Conservation (phyloP, 2,797 vertebrate species). For the Antrozous pallidus region DNA sequence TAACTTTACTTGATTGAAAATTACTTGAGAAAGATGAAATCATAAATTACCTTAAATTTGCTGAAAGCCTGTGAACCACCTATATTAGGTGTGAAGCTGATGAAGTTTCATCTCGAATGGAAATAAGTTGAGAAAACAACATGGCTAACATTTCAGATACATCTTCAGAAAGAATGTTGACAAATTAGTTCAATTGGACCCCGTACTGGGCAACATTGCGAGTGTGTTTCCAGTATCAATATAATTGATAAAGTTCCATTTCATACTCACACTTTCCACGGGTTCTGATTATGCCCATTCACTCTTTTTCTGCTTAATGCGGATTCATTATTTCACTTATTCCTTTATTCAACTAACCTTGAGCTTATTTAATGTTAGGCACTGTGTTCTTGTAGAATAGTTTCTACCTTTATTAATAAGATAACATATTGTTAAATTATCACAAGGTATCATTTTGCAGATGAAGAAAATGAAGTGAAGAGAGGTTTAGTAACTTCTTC, state of each 20-base stretch:
- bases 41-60: conserved; percentile 79
- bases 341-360: not conserved
- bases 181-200: not conserved
- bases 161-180: conserved; percentile 10
- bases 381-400: not conserved
- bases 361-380: not conserved
- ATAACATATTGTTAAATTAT: not conserved
- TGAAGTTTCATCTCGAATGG: conserved; percentile 54
- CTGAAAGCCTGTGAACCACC: conserved; percentile 70
- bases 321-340: not conserved
- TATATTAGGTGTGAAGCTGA: conserved; percentile 75
- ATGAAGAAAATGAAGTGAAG: conserved; percentile 14
- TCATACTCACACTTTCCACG: not conserved
- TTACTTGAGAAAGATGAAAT: conserved; percentile 80
- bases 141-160: conserved; percentile 7
- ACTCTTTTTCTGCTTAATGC: not conserved
- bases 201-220: not conserved
- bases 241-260: not conserved
- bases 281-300: not conserved
- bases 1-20: conserved; percentile 79
- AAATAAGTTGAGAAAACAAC: conserved; percentile 60
- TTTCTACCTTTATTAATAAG: not conserved
- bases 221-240: not conserved
- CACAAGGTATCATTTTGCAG: not conserved
- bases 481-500: not conserved